A percentile compares a stretch with the other conserved stretches of the same genome.
These are phyloP conservation scores for Pentalonia nigronervosa DNA, from an alignment of 1,140 invertebrate species.

Conservation along the genomic window DNA sequence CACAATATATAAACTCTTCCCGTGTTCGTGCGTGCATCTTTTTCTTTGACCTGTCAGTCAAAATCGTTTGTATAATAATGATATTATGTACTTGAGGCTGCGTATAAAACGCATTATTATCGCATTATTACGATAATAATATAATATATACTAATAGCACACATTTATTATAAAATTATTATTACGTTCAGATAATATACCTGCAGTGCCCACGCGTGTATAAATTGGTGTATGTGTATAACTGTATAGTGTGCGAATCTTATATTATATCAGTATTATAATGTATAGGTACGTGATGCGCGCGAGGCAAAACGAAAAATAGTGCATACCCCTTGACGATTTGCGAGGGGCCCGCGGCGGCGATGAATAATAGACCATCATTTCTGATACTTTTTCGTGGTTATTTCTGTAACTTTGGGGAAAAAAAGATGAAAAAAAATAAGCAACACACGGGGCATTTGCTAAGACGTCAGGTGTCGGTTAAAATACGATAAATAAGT, in stretches of 20 bases:
- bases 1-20: neutral
- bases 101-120: neutral
- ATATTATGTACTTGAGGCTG: neutral
- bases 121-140: neutral
- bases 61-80: neutral
- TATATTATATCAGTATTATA: neutral
- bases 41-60: neutral
- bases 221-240: too few species aligned
- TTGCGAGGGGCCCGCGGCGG: neutral
- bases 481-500: constrained; percentile 56
- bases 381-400: constrained; percentile 25
- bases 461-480: constrained; percentile 52
- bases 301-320: neutral
- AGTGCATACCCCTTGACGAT: neutral
- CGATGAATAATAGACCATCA: constrained; percentile 37
- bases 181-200: neutral
- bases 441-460: neutral
- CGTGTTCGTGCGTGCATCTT: neutral
- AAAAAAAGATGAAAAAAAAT: neutral
- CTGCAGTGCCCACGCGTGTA: neutral
- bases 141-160: neutral
- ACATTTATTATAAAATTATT: neutral
- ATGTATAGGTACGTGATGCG: neutral
- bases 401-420: constrained; percentile 34
- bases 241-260: neutral